Evolutionary conservation across 2,888 invertebrate species (phyloP), one percentile per base, ranked within the genome.

Genomic region (Eremobia ochroleuca): DNA sequence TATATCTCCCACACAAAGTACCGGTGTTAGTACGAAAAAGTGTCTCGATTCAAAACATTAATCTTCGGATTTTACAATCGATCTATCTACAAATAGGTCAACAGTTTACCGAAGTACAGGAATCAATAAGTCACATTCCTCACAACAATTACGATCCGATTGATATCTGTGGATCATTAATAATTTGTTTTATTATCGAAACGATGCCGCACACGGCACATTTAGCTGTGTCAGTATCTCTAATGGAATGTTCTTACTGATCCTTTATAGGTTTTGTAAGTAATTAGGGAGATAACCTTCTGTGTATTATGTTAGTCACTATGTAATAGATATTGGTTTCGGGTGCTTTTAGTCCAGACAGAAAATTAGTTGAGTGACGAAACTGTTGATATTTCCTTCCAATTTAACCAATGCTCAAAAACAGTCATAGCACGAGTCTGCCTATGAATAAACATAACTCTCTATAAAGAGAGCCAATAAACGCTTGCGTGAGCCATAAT

Each of bases 41-140:
- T 82, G 77, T 85, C 83, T 82, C 74, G 77, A 71, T 85, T 67
- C 69, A 77, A 87, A 83, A 84, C 85, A 89, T 91, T 85, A 89
- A 90, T 90, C 88, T 87, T 82, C 59, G 9, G 62, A 83, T 83
- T 87, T 85, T 82, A 77, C 86, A 87, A 91, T 81, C 74, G 75
- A 81, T 88, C 82, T 88, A 81, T 72, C 73, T 83, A 77, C 79
- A 89, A 85, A 84, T 86, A 65, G 83, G 88, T 86, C 85, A 89
- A 85, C 85, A 82, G 85, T 88, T 86, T 86, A 87, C 87, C 73
- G 58, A 73, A 81, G 85, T 81, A 86, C 76, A 76, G 76, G 78
- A 87, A 90, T 85, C 89, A 85, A 90, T 90, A 92, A 88, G 85
- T 90, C 85, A 87, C 84, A 83, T 85, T 89, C 68, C 77, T 82